Conservation (phyloP, 2,113 vertebrate species). For the Scomber japonicus region DNA sequence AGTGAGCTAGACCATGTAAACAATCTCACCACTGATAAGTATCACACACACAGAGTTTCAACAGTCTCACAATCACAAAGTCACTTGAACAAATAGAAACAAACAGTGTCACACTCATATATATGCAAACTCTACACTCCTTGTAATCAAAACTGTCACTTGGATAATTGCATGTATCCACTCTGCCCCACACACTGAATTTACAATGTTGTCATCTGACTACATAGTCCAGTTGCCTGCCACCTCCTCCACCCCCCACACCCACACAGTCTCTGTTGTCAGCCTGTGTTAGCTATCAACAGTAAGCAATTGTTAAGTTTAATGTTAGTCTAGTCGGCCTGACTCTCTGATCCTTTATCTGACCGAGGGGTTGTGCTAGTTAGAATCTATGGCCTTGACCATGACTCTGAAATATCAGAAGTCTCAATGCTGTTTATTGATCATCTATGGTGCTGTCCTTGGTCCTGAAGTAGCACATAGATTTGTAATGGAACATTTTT, state of each 20-base stretch:
- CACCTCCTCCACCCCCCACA: background rate
- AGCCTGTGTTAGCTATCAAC: background rate
- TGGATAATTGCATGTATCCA: constrained; percentile 15
- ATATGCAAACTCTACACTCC: background rate
- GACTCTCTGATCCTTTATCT: no score
- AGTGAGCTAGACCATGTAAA: constrained; percentile 42
- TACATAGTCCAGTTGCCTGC: background rate
- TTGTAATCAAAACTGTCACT: constrained; percentile 39
- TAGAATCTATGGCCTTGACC: no score
- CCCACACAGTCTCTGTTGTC: background rate
- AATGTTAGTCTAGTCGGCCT: no score
- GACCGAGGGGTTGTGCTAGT: no score
- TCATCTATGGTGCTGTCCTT: no score
- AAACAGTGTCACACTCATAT: background rate
- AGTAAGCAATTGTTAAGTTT: no score
- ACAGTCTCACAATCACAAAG: background rate
- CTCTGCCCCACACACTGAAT: background rate
- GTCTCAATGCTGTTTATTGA: no score
- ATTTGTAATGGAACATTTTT: no score
- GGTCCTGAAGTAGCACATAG: no score
- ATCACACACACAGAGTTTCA: background rate
- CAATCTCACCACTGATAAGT: constrained; percentile 11
- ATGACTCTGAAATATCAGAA: no score
- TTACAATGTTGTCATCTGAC: constrained; percentile 14
- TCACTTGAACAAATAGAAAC: constrained; percentile 1